Evolutionary conservation across 2,888 invertebrate genomes (phyloP), one percentile per base, ranked within the genome.

Genomic region (Drosophila heteroneura): DNA sequence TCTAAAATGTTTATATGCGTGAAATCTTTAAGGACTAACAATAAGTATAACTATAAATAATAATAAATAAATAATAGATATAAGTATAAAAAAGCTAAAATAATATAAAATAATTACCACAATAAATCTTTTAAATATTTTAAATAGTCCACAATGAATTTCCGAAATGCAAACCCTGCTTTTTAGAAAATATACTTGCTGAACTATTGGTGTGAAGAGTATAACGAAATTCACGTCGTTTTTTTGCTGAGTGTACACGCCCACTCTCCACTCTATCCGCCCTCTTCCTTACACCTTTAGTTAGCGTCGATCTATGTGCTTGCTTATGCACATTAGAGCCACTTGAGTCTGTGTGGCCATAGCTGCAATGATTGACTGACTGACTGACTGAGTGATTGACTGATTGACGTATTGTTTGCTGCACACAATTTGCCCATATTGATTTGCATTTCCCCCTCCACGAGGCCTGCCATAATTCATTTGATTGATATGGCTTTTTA

Each of bases 401-500:
- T 59, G 64, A 30, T 61, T 57, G 60, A 41, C 53, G 58, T 60
- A 53, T 58, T 86, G 71, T 65, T 68, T 81, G 76, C 72, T 67
- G 77, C 58, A 58, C 73, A 76, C 66, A 70, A 66, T 74, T 70
- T 69, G 71, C 65, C 39, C 68, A 70, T 71, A 85, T 85, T 79
- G 77, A 87, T 85, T 85, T 80, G 83, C 79, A 79, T 85, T 61
- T 70, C 37, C 26, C 39, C 28, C 14, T 7, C 5, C 12, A 3
- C 14, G 0, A 56, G 39, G 54, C 60, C 70, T 75, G 65, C 67
- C 85, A 85, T 84, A 73, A 84, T 84, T 89, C 76, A 76, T 84
- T 80, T 85, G 86, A 85, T 89, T 88, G 85, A 85, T 85, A 81
- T 85, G 82, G 71, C 89, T 74, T 74, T 83, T 71, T 64, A 75